Evolutionary conservation across 2,113 vertebrate species (phyloP).

Genomic region (Callospermophilus lateralis): DNA sequence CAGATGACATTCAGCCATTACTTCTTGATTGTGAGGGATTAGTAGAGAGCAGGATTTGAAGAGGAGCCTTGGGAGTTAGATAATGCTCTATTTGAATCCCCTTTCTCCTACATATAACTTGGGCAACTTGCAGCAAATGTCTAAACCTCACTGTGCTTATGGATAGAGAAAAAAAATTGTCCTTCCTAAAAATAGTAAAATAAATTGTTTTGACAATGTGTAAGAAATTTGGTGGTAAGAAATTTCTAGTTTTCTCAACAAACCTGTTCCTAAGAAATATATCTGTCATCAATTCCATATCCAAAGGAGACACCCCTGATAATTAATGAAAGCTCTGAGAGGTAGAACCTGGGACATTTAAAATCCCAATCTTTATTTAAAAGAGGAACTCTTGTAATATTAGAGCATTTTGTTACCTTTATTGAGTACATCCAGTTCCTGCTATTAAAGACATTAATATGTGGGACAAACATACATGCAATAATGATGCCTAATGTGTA

Average conservation of each 20-base stretch:
- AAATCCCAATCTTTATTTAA: background rate
- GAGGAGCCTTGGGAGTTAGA: background rate
- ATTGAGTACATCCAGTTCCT: background rate
- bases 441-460: background rate
- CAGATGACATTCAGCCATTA: background rate
- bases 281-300: background rate
- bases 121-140: background rate
- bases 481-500: background rate
- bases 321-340: background rate
- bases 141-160: background rate
- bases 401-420: background rate
- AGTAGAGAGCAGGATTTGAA: background rate
- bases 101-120: background rate
- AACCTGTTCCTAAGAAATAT: background rate
- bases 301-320: background rate
- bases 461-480: background rate
- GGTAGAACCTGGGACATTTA: background rate
- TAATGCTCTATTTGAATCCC: background rate
- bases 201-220: background rate
- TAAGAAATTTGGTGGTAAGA: background rate
- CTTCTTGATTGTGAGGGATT: background rate
- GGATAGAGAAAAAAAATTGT: background rate
- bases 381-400: background rate
- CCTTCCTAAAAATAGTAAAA: background rate
- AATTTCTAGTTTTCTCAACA: background rate